Percentiles rank a stretch among this genome's conserved stretches.
These are phyloP conservation scores for Micromys minutus DNA, from an alignment of 2,113 vertebrate species.

Conservation along the genomic window DNA sequence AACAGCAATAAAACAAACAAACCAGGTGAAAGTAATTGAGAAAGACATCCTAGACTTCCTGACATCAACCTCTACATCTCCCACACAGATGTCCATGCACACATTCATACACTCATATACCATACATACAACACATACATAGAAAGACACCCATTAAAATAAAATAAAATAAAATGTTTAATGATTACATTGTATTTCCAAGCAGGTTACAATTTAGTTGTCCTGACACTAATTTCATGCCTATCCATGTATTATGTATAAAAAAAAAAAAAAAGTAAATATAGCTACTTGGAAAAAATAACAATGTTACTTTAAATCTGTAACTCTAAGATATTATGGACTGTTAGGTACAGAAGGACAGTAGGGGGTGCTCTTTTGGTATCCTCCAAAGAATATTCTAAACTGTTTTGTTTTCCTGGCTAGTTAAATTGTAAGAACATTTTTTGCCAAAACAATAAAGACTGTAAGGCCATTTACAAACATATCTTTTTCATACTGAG, in stretches of 20 bases:
- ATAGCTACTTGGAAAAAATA: neutral
- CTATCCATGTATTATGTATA: slow-evolving; percentile 8
- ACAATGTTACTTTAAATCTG: neutral
- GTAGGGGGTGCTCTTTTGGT: neutral
- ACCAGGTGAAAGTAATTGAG: neutral
- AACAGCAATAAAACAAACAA: neutral
- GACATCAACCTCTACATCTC: neutral
- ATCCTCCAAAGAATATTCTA: neutral
- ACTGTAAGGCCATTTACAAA: slow-evolving; percentile 1
- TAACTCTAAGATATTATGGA: neutral
- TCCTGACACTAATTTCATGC: neutral
- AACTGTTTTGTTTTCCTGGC: neutral
- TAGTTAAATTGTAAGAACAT: neutral
- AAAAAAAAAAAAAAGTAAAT: neutral
- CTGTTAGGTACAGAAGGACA: neutral
- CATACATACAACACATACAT: neutral
- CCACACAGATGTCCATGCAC: neutral
- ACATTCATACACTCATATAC: neutral
- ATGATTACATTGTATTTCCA: neutral
- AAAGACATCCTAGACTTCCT: neutral
- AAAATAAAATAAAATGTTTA: slow-evolving; percentile 41
- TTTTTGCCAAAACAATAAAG: slow-evolving; percentile 22
- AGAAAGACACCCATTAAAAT: neutral
- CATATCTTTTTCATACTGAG: slow-evolving; percentile 16
- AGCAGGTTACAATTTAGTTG: slow-evolving; percentile 29